phyloP scores from a whole-genome alignment of 2,797 vertebrate genomes.

The Chloroceryle amazona region DNA sequence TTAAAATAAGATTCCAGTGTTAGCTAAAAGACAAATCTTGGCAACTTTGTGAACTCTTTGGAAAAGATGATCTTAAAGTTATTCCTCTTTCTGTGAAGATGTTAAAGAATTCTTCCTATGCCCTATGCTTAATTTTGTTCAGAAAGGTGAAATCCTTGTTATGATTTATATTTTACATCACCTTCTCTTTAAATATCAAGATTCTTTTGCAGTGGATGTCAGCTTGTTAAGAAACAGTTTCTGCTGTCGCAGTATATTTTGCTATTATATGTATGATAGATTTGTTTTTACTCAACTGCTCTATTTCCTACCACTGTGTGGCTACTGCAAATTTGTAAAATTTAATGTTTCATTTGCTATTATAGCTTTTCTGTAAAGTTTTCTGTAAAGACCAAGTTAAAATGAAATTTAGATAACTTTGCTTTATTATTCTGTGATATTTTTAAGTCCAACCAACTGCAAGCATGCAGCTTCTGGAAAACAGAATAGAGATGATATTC shows the following conservation, averaged over 20 bases:
- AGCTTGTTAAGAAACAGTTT: not conserved
- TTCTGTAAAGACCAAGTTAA: not conserved
- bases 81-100: not conserved
- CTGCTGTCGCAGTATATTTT: not conserved
- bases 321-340: not conserved
- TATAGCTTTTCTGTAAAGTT: not conserved
- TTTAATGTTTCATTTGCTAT: not conserved
- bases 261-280: not conserved
- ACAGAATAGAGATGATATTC: not conserved
- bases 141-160: not conserved
- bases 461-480: not conserved
- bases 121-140: not conserved
- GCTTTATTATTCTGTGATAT: not conserved
- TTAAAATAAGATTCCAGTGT: not conserved
- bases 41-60: not conserved
- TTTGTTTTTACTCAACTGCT: not conserved
- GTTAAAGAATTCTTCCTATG: not conserved
- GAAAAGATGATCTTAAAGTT: not conserved
- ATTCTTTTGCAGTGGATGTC: not conserved
- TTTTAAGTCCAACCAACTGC: not conserved
- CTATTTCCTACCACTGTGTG: not conserved
- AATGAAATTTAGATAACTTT: not conserved
- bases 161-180: not conserved
- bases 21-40: not conserved
- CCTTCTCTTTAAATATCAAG: not conserved